Conservation (phyloP, 2,797 vertebrate species). For the Lindbergichthys nudifrons region DNA sequence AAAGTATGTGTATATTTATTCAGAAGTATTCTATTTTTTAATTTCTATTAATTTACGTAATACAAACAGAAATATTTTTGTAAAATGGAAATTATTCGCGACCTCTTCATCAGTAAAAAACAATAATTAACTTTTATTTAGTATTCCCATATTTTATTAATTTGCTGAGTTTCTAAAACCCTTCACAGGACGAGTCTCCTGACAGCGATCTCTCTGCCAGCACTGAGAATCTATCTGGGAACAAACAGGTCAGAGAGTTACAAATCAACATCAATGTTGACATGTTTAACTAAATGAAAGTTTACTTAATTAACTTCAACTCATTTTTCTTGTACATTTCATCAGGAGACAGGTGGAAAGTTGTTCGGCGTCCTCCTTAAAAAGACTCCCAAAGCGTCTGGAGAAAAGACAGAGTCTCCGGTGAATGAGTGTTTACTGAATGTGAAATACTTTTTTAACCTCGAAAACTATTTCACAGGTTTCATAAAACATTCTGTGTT, state of each 20-base stretch:
- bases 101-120: not conserved
- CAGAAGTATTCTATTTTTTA: not conserved
- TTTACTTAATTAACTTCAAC: not conserved
- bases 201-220: slow-evolving; percentile 50
- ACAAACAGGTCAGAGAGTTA: slow-evolving; percentile 52
- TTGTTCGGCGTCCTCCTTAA: slow-evolving; percentile 61
- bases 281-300: too few relatives aligned
- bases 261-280: too few relatives aligned
- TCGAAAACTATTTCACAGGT: fast-evolving
- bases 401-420: slow-evolving; percentile 29
- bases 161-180: not conserved
- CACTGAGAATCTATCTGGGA: slow-evolving; percentile 58
- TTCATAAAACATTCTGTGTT: slow-evolving; percentile 26
- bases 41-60: not conserved
- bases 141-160: not conserved
- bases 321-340: not conserved
- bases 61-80: not conserved
- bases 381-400: slow-evolving; percentile 55
- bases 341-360: slow-evolving; percentile 60
- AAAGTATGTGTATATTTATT: not conserved
- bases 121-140: not conserved
- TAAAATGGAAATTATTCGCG: not conserved
- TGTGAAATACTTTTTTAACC: not conserved
- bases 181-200: slow-evolving; percentile 49
- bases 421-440: slow-evolving; percentile 21